Base-by-base conservation (phyloP, 2,113 vertebrate species). In the Aramus guarauna region DNA sequence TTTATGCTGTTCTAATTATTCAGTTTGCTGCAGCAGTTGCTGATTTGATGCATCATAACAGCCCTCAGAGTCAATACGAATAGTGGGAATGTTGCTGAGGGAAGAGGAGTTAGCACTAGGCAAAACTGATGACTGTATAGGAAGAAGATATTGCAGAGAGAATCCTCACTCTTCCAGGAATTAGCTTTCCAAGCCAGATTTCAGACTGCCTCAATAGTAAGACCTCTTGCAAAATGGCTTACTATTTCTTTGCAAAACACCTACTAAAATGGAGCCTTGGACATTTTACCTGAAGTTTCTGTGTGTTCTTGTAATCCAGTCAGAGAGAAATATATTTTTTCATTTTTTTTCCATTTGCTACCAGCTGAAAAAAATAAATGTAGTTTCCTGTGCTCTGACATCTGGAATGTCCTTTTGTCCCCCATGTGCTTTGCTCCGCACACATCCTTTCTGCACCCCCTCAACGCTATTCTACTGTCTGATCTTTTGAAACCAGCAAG, bases 401-500 rank as follows among this genome's bases (percentile, higher is more conserved):
- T 27, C 30, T 58, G 47, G 27, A 66, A 87, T 90, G 64, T 59
- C 81, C 71, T 89, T 92, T 85, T 86, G 55, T 59, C 8, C 37
- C 30, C 29, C 2, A 0, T 0, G 2, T 32, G 17, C 66, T 85
- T 71, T 59, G 32, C 50, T 85, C 18, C 3, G 1, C 56, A 58
- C 47, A 30, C 43, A 36, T 47, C 39, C 41, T 47, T 69, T 78
- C 74, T 67, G 66, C 55, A 74, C 4, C 11, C n/a, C 26, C 59
- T n/a, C 20, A 29, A 3, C 18, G 47, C 43, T 39, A 23, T 71
- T 30, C 34, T 58, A 36, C 55, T 79, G 29, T 66, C 75, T 82
- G 62, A 62, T 92, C 67, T 85, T 60, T 47, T 12, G 63, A 37
- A 53, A 85, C 36, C 56, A 93, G 53, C 4, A 8, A 82, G 75